These are phyloP conservation scores for Diaphora mendica DNA, from an alignment of 2,888 invertebrate genomes.

Conservation along the genomic window DNA sequence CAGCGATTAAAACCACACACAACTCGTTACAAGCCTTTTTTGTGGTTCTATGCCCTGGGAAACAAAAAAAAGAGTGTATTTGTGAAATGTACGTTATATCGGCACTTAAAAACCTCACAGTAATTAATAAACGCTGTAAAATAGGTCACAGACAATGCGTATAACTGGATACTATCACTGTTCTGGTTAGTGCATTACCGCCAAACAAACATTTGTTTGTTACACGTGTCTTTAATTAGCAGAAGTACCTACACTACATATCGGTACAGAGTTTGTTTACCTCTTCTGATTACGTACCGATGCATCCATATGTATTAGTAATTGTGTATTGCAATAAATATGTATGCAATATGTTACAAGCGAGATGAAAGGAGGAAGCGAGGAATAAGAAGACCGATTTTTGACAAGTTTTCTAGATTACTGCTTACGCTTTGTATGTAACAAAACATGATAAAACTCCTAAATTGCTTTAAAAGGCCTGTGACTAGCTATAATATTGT, in stretches of 20 bases:
- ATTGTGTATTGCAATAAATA: neutral
- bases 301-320: neutral
- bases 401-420: neutral
- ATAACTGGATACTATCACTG: conserved; percentile 18
- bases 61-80: neutral
- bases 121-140: conserved; percentile 11
- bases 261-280: conserved; percentile 47
- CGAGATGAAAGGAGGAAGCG: neutral
- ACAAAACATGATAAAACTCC: too few species aligned
- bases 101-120: neutral
- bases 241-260: conserved; percentile 14
- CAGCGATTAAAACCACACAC: neutral
- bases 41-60: neutral
- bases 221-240: conserved; percentile 46
- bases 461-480: too few species aligned
- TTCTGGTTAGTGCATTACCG: conserved; percentile 31
- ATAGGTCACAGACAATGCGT: conserved; percentile 23
- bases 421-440: too few species aligned
- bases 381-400: neutral
- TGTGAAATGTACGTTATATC: neutral
- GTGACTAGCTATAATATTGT: neutral
- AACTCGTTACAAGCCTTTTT: neutral
- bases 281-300: conserved; percentile 24
- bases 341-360: neutral
- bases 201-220: conserved; percentile 32